phyloP scores from a whole-genome alignment of 1,140 invertebrate genomes.

The Apis mellifera region Amel_HAv3.1 CM009944.2:5699001-5699500 shows the following conservation, averaged over 20 bases:
- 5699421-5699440: slow-evolving; percentile 27
- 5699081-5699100: slow-evolving; percentile 59
- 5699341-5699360: slow-evolving; percentile 51
- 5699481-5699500: slow-evolving; percentile 35
- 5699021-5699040: too few relatives aligned
- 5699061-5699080: not conserved
- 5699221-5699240: slow-evolving; percentile 61
- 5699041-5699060: not conserved
- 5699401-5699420: slow-evolving; percentile 23
- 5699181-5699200: slow-evolving; percentile 24
- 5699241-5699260: slow-evolving; percentile 71
- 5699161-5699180: slow-evolving; percentile 36
- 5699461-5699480: not conserved
- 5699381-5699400: slow-evolving; percentile 61
- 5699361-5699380: slow-evolving; percentile 47
- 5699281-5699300: not conserved
- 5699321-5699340: not conserved
- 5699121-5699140: slow-evolving; percentile 55
- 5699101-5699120: slow-evolving; percentile 50
- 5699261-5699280: slow-evolving; percentile 62
- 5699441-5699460: slow-evolving; percentile 15
- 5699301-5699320: slow-evolving; percentile 34
- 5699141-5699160: too few relatives aligned
- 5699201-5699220: slow-evolving; percentile 10
- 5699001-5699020: too few relatives aligned